Evolutionary conservation across 23 tunicate genomes (phyloP), one percentile per base, ranked within the genome.

Genomic region (Styela clava): DNA sequence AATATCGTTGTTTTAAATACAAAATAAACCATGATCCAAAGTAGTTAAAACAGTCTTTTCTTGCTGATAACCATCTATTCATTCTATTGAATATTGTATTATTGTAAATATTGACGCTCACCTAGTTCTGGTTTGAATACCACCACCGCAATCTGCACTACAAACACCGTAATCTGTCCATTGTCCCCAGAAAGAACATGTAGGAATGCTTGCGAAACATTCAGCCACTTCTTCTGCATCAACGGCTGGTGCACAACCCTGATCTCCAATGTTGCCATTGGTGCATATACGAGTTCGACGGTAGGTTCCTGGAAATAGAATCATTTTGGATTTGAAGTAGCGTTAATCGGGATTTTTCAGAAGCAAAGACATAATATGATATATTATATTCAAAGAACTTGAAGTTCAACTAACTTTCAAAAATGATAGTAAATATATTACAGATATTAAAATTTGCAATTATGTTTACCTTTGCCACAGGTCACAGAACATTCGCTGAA

Each of bases 131-230:
- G 74, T 33, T 64, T 87, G 79, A 19, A 61, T 22, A 61, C 98
- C 98, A 20, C 84, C 69, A 27, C 93, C 98, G 63, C 98, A 93
- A 2, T 86, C 74, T 29, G 34, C 69, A 20, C 80, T 32, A 69
- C 95, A 95, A 19, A 52, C 35, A 21, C 85, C 16, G 88, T 86
- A 95, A 21, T 63, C 52, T 12, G 69, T 25, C 99, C 99, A 95
- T 36, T 86, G 72, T 44, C 69, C 73, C 83, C 90, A 95, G 69
- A 35, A 84, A 34, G 93, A 76, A 37, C 98, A 93, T 52, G 31
- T 52, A 21, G 35, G 35, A 24, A 2, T 44, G 30, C 31, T n/a
- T 5, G 81, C 81, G 19, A 44, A 24, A n/a, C 81, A 76, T 22
- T 52, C 65, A 25, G 30, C 31, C 9, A 76, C 30, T 24, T 44